phyloP scores from a whole-genome alignment of 2,797 vertebrate species.

The Muraenolepis orangiensis region DNA sequence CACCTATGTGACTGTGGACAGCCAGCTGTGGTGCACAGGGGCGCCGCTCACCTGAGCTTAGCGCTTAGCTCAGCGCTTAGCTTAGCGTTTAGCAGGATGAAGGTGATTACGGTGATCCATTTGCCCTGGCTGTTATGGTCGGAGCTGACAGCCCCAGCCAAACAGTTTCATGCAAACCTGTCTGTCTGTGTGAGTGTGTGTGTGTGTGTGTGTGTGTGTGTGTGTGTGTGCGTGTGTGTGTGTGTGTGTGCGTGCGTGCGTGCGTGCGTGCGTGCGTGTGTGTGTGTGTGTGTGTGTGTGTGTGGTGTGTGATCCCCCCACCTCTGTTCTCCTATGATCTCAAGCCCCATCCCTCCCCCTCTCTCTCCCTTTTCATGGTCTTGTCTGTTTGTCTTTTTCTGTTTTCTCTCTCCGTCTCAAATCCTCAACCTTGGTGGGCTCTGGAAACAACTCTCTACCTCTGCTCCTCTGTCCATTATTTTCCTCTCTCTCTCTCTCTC shows the following conservation, averaged over 20 bases:
- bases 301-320: constrained; percentile 5
- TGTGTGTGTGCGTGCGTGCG: not conserved
- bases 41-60: not conserved
- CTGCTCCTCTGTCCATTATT: constrained; percentile 15
- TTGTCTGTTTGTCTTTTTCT: constrained; percentile 10
- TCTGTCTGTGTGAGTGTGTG: constrained; percentile 29
- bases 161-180: constrained; percentile 59
- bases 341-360: too few species aligned
- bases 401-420: constrained; percentile 4
- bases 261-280: constrained; percentile 3
- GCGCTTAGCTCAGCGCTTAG: constrained; percentile 15
- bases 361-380: not conserved
- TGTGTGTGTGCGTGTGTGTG: not conserved
- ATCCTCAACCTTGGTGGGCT: constrained; percentile 67
- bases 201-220: constrained; percentile 34
- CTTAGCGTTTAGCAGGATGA: constrained; percentile 38
- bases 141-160: constrained; percentile 51
- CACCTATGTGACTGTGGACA: not conserved
- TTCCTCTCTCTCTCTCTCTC: not conserved
- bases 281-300: constrained; percentile 34
- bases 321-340: constrained; percentile 1
- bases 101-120: constrained; percentile 59
- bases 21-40: too few species aligned
- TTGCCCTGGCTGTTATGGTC: constrained; percentile 57
- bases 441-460: constrained; percentile 30